A percentile compares a stretch with the other conserved stretches of the same genome.
These are phyloP conservation scores for Cololabis saira DNA, from an alignment of 2,113 vertebrate species.

Conservation along the genomic window DNA sequence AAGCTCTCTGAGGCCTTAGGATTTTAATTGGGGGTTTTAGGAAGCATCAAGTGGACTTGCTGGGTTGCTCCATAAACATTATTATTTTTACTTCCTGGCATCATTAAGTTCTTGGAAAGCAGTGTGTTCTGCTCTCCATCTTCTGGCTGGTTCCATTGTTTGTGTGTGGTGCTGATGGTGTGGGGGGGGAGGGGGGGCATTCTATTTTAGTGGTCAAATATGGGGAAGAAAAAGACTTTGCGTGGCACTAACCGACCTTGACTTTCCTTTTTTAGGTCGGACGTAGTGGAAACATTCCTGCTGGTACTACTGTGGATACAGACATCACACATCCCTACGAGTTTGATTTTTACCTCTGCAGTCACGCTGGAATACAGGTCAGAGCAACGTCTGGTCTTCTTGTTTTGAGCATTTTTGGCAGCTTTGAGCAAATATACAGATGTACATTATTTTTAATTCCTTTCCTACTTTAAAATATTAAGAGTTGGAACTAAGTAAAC, in stretches of 20 bases:
- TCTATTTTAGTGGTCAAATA: too few species aligned
- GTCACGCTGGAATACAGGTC: conserved; percentile 99
- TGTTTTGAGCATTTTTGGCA: background rate
- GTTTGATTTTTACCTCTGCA: conserved; percentile 99
- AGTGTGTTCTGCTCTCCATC: background rate
- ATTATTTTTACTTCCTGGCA: conserved; percentile 1
- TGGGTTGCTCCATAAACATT: conserved; percentile 10
- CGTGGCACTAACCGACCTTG: background rate
- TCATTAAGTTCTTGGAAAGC: conserved; percentile 30
- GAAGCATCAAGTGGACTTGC: conserved; percentile 39
- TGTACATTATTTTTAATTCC: too few species aligned
- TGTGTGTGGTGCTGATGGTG: too few species aligned
- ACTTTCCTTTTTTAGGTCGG: conserved; percentile 85
- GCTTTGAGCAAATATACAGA: background rate
- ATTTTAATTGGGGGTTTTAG: conserved; percentile 61
- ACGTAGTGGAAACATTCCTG: conserved; percentile 98
- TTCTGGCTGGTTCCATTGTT: background rate
- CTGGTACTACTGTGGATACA: conserved; percentile 97
- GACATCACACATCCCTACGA: conserved; percentile 98
- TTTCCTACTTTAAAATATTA: too few species aligned
- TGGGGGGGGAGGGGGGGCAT: too few species aligned
- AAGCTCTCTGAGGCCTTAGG: conserved; percentile 43
- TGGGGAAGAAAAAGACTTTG: background rate
- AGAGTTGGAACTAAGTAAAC: too few species aligned
- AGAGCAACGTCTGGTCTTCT: conserved; percentile 10